Percentiles rank a stretch among this genome's conserved stretches.
Conservation (phyloP, 2,113 vertebrate species). For the Tympanuchus pallidicinctus region DNA sequence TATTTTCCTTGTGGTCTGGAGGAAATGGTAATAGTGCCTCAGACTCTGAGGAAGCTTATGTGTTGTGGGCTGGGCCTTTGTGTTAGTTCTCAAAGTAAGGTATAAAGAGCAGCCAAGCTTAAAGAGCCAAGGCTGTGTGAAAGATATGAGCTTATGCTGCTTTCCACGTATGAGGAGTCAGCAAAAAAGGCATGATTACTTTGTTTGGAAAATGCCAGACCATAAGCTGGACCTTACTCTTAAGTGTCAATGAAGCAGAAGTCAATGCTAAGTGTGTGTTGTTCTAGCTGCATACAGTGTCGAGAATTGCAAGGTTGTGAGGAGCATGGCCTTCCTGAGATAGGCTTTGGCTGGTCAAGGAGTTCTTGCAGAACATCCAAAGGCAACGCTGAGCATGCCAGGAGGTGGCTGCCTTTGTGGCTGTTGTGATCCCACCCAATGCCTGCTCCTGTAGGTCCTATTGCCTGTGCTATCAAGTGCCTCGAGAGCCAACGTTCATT, state of each 20-base stretch:
- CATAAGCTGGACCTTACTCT: neutral
- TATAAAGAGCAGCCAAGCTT: neutral
- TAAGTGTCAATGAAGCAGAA: neutral
- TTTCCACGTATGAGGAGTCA: accelerated
- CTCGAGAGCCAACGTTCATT: accelerated
- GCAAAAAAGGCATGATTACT: neutral
- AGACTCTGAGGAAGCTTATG: neutral
- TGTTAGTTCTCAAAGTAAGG: neutral
- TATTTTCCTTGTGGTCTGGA: neutral
- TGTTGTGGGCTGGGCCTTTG: neutral
- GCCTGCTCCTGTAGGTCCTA: neutral
- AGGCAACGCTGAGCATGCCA: neutral
- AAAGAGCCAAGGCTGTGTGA: neutral
- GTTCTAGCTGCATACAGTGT: neutral
- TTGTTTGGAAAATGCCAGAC: neutral
- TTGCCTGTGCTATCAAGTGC: neutral
- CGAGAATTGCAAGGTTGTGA: accelerated
- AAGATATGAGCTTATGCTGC: neutral
- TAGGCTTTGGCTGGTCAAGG: neutral
- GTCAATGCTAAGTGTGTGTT: accelerated
- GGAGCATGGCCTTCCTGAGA: neutral
- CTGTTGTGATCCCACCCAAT: neutral
- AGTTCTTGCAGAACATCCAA: neutral
- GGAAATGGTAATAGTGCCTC: neutral
- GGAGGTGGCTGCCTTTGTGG: neutral